Evolutionary conservation across 2,888 invertebrate genomes (phyloP).

Genomic region (Eueremaeus valkanovi): DNA sequence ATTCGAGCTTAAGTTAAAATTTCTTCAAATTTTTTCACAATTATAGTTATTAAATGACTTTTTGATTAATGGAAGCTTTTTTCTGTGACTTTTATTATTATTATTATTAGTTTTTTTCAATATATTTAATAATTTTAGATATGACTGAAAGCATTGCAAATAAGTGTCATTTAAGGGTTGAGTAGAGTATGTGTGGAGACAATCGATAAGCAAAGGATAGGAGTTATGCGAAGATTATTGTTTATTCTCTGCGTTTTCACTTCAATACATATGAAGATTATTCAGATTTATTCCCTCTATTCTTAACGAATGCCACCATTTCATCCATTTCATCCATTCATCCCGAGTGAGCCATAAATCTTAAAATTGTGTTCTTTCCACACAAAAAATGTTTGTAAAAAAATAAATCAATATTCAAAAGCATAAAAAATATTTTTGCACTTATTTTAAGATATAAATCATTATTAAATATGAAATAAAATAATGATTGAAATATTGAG

Average conservation of each 20-base stretch:
- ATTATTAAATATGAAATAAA: neutral
- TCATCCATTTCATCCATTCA: too few relatives aligned
- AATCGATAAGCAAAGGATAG: neutral
- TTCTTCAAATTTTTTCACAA: too few relatives aligned
- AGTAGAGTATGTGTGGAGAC: neutral
- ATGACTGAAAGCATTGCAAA: conserved; percentile 21
- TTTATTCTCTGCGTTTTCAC: neutral
- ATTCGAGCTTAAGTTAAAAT: too few relatives aligned
- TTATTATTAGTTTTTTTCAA: neutral
- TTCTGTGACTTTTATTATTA: neutral
- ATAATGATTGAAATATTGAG: too few relatives aligned
- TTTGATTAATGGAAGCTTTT: neutral
- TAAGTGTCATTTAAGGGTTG: conserved; percentile 6
- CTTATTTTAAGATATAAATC: neutral
- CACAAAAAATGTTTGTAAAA: neutral
- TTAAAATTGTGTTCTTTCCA: neutral
- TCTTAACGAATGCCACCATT: conserved; percentile 9
- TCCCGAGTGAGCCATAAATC: conserved; percentile 6
- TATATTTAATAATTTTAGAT: neutral
- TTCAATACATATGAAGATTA: conserved; percentile 8
- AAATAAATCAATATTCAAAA: conserved; percentile 28
- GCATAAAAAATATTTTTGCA: neutral
- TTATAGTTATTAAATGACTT: neutral
- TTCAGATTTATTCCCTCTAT: neutral
- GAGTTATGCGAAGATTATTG: neutral